Evolutionary conservation across 53 echinoderm and acorn worm genomes (phyloP).

Genomic region (Paracentrotus lividus): DNA sequence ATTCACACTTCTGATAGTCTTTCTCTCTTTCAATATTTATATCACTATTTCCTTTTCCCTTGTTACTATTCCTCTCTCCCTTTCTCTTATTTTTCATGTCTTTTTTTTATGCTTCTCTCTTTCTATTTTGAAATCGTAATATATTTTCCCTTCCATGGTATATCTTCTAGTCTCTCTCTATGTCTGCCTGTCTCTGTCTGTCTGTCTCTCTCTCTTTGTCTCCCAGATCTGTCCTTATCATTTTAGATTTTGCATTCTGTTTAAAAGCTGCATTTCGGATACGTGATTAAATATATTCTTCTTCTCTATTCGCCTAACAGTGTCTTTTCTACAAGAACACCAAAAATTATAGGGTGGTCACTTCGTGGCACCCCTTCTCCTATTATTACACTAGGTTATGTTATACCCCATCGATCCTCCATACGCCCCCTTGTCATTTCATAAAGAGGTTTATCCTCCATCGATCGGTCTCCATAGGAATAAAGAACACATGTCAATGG

Average conservation of each 20-base stretch:
- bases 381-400: background rate
- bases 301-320: too few relatives aligned
- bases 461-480: constrained; percentile 53
- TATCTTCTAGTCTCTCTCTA: background rate
- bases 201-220: too few relatives aligned
- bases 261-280: too few relatives aligned
- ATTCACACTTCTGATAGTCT: too few relatives aligned
- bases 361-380: background rate
- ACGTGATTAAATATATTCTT: too few relatives aligned
- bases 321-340: background rate
- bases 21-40: background rate
- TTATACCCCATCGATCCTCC: constrained; percentile 30
- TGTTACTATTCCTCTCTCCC: background rate
- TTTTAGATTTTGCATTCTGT: too few relatives aligned
- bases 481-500: constrained; percentile 21
- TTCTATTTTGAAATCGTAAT: background rate
- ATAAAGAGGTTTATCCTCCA: constrained; percentile 2
- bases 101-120: background rate
- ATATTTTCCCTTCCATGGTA: too few relatives aligned
- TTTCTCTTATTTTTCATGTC: background rate
- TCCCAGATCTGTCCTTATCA: too few relatives aligned
- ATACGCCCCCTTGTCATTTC: background rate
- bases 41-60: background rate
- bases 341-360: background rate
- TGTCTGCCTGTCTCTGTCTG: too few relatives aligned